Conservation (phyloP, 2,797 vertebrate species). For the Chrysolophus pictus region DNA sequence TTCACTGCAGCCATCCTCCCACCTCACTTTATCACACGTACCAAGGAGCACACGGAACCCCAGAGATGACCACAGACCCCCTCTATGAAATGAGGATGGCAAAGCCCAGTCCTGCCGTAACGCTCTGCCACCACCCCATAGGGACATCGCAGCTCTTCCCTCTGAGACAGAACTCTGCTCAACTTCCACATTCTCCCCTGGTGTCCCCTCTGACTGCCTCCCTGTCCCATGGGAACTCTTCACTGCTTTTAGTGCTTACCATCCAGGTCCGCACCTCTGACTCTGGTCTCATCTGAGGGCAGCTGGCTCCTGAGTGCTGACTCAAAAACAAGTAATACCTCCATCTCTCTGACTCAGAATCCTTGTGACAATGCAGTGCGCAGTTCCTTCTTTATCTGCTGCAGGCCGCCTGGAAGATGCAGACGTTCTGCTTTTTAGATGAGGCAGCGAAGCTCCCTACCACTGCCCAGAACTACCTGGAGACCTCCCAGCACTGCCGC, state of each 20-base stretch:
- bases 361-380: accelerated
- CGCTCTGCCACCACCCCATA: neutral
- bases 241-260: neutral
- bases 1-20: neutral
- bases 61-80: neutral
- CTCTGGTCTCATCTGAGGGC: neutral
- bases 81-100: accelerated
- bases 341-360: neutral
- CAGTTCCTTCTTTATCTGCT: neutral
- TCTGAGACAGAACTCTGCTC: neutral
- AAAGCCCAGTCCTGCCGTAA: neutral
- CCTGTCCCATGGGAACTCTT: neutral
- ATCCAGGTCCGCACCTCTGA: neutral
- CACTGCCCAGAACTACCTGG: neutral
- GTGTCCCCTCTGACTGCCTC: neutral
- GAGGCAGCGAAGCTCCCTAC: neutral
- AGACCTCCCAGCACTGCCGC: neutral
- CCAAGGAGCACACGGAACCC: neutral
- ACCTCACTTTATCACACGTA: neutral
- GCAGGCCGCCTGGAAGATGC: neutral
- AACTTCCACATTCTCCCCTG: neutral
- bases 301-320: neutral
- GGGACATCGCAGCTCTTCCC: neutral
- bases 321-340: neutral
- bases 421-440: neutral